Evolutionary conservation across 2,888 invertebrate species (phyloP).

Genomic region (Frankliniella intonsa): DNA sequence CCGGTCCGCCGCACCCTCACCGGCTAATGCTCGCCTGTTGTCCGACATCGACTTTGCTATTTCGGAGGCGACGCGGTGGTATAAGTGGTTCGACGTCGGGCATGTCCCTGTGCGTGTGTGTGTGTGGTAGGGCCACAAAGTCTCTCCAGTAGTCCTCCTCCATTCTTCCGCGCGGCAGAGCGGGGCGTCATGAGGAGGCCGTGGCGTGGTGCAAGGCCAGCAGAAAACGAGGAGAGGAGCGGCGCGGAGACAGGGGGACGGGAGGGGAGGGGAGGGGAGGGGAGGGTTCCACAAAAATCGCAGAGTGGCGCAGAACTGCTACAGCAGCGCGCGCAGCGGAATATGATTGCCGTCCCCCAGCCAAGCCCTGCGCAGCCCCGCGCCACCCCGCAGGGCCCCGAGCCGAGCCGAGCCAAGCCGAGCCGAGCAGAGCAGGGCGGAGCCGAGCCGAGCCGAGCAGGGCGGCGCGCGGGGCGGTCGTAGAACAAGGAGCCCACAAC

Average conservation of each 20-base stretch:
- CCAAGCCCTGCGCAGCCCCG: neutral
- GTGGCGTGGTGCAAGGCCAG: neutral
- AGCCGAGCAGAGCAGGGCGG: no score
- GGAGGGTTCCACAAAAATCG: neutral
- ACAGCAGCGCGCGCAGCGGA: conserved; percentile 27
- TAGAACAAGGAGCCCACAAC: no score
- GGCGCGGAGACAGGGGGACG: neutral
- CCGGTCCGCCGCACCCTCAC: neutral
- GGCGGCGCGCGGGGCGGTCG: no score
- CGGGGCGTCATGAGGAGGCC: neutral
- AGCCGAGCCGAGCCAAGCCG: no score
- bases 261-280: neutral
- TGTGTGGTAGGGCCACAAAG: no score
- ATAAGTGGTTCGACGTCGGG: neutral
- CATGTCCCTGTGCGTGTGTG: no score
- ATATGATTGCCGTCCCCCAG: neutral
- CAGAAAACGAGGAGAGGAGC: neutral
- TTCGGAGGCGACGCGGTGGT: neutral
- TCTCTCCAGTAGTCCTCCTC: no score
- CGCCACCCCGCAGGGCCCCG: neutral
- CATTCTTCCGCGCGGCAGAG: neutral
- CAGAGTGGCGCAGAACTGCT: conserved; percentile 22
- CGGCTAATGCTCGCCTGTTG: neutral
- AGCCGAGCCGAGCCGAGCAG: no score
- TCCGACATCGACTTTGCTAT: conserved; percentile 17